Evolutionary conservation across 2,113 vertebrate species (phyloP).

Genomic region (Carassius gibelio): DNA sequence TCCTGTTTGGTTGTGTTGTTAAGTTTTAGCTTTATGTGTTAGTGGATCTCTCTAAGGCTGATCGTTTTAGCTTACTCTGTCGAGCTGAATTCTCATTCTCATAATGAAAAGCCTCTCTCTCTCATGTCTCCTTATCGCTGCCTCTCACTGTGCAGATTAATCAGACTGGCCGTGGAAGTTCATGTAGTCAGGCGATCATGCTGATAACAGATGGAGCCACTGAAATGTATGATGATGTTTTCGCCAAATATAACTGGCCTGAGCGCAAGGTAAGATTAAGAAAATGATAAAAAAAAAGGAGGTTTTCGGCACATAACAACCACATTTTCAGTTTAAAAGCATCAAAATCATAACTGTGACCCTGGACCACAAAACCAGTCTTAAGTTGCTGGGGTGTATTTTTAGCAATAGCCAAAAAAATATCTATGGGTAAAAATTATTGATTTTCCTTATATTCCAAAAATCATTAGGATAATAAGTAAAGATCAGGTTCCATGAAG

Average conservation of each 20-base stretch:
- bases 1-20: slow-evolving; percentile 16
- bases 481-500: no score
- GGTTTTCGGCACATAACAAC: background rate
- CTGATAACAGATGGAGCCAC: slow-evolving; percentile 95
- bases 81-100: background rate
- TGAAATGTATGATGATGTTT: slow-evolving; percentile 90
- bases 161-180: slow-evolving; percentile 92
- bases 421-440: no score
- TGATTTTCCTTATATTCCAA: no score
- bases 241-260: slow-evolving; percentile 95
- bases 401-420: no score
- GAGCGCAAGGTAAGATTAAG: slow-evolving; percentile 85
- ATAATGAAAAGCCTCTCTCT: background rate
- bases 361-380: no score
- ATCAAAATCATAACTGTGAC: background rate
- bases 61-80: background rate
- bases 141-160: slow-evolving; percentile 82
- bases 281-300: background rate
- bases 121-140: slow-evolving; percentile 5
- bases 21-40: background rate
- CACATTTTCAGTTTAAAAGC: background rate
- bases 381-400: no score
- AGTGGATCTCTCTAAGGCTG: background rate
- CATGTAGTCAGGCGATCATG: slow-evolving; percentile 98
- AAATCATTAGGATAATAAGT: no score